Conservation (phyloP, 2,797 vertebrate species). For the Caiman crocodilus region DNA sequence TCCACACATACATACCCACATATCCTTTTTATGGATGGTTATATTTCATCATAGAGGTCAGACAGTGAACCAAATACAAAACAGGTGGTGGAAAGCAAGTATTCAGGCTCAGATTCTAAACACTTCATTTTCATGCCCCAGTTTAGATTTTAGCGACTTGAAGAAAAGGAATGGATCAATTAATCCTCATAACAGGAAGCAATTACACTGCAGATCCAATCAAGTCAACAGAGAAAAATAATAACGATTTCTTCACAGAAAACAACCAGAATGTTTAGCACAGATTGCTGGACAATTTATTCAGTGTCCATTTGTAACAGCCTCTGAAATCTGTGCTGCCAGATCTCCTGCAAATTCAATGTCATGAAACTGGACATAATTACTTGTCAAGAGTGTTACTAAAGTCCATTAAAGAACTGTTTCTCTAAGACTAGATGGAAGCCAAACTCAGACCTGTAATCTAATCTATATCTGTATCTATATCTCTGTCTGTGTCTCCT, state of each 20-base stretch:
- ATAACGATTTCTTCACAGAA: not conserved
- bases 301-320: constrained; percentile 60
- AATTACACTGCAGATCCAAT: constrained; percentile 56
- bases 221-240: constrained; percentile 45
- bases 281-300: constrained; percentile 43
- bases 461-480: not conserved
- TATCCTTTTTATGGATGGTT: constrained; percentile 1
- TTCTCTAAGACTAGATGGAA: constrained; percentile 31
- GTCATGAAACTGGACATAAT: constrained; percentile 47
- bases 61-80: not conserved
- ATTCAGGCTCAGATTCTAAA: constrained; percentile 29
- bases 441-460: not conserved
- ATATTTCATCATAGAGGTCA: not conserved
- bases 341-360: constrained; percentile 37
- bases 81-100: not conserved
- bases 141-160: not conserved
- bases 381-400: constrained; percentile 35
- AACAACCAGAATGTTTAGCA: constrained; percentile 8
- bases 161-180: constrained; percentile 56
- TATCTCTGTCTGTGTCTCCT: not conserved
- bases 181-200: constrained; percentile 56
- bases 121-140: constrained; percentile 26
- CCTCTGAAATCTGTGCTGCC: constrained; percentile 51
- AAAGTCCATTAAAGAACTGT: constrained; percentile 57
- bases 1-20: not conserved